These are phyloP conservation scores for Hydroisotoma schaefferi DNA, from an alignment of 2,888 invertebrate species.

Conservation along the genomic window DNA sequence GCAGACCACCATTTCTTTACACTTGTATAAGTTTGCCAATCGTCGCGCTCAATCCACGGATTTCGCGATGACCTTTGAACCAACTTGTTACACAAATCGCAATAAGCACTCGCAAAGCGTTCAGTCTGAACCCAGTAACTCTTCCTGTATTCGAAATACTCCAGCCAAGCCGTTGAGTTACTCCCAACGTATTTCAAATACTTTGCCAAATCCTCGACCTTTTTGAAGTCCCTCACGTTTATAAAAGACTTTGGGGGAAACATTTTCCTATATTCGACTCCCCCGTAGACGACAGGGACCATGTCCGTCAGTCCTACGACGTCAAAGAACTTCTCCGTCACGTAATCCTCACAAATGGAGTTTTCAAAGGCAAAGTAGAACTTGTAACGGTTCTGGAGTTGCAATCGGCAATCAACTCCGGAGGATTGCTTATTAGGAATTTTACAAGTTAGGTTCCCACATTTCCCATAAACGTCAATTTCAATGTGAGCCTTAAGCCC, in stretches of 20 bases:
- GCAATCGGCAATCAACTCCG: background rate
- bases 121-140: constrained; percentile 5
- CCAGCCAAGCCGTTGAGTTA: constrained; percentile 1
- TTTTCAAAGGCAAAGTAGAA: constrained; percentile 18
- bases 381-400: constrained; percentile 1
- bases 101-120: background rate
- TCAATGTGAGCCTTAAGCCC: background rate
- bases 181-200: background rate
- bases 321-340: constrained; percentile 15
- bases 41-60: too few relatives aligned
- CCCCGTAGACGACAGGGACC: constrained; percentile 17
- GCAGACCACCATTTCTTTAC: too few relatives aligned
- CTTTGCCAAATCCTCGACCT: constrained; percentile 1
- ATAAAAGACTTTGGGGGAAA: constrained; percentile 10
- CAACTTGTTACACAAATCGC: constrained; percentile 9
- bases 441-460: background rate
- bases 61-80: too few relatives aligned
- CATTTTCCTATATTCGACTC: background rate
- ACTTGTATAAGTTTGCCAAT: too few relatives aligned
- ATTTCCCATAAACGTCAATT: background rate
- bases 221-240: constrained; percentile 7
- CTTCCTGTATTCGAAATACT: constrained; percentile 16
- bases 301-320: background rate
- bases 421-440: background rate
- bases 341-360: constrained; percentile 9